Conservation (phyloP, 92 coral and sea anemone genomes). For the Zoanthus sociatus region DNA sequence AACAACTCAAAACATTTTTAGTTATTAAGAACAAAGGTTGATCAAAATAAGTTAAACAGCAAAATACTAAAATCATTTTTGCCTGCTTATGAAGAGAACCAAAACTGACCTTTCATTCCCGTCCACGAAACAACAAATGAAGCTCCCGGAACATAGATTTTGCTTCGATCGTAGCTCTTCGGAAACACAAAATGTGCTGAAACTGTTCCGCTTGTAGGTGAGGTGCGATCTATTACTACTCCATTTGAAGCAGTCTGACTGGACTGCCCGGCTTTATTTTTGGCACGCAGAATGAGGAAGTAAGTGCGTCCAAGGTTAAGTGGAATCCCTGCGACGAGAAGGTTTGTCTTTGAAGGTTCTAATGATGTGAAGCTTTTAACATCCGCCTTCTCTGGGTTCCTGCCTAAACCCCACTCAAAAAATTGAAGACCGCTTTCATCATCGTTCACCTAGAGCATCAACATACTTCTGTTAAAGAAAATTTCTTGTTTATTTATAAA, state of each 20-base stretch:
- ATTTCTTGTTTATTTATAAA: background rate
- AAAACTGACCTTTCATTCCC: constrained; percentile 66
- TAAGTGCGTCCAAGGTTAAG: constrained; percentile 82
- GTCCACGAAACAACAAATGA: constrained; percentile 88
- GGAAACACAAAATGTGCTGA: constrained; percentile 88
- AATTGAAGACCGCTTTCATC: constrained; percentile 76
- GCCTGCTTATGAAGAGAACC: background rate
- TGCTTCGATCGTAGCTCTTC: constrained; percentile 82
- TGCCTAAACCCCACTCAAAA: constrained; percentile 86
- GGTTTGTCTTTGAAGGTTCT: constrained; percentile 26
- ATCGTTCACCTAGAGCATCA: constrained; percentile 42
- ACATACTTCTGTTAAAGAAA: background rate
- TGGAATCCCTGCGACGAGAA: constrained; percentile 53
- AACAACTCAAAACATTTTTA: too few relatives aligned
- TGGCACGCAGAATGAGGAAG: constrained; percentile 72
- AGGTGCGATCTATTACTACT: constrained; percentile 92
- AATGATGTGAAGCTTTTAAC: constrained; percentile 65
- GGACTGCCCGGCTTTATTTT: constrained; percentile 74
- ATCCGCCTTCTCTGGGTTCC: constrained; percentile 73
- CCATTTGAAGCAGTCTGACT: constrained; percentile 86
- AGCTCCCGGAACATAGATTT: constrained; percentile 78
- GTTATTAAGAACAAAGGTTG: background rate
- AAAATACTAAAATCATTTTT: background rate
- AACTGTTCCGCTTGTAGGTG: constrained; percentile 81
- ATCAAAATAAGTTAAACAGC: background rate